Evolutionary conservation across 2,888 invertebrate genomes (phyloP), one percentile per base, ranked within the genome.

Genomic region (Pristionchus arcanus): DNA sequence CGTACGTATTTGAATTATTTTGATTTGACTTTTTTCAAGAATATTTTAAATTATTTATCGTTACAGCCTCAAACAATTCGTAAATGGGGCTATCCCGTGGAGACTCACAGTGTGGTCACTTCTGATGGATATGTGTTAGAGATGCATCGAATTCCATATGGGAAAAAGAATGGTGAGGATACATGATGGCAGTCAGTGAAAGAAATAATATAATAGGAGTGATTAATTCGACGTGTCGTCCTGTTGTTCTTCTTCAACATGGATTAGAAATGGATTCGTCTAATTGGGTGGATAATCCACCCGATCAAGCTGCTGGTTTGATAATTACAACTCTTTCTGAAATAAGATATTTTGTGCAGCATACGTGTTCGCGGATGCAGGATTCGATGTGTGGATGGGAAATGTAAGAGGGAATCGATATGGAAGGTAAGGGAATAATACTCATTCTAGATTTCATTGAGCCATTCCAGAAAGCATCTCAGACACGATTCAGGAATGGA

Each of bases 371-470:
- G 94, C 95, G n/a, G 95, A 94, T 96, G 94, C 95, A 96, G 96
- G 97, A 96, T 90, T 97, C 96, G 96, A 96, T 97, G 94, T 96
- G 96, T 98, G 98, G 98, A 93, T 98, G 92, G 97, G 97, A 1
- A 98, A 98, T 95, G 92, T 93, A n/a, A 96, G 98, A 92, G 98
- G 98, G 0, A 98, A 97, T 94, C 97, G 96, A 0, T 97, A 97
- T 94, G 97, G 97, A 1, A 96, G 96, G 93, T 85, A 21, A 85
- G 34, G 5, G 49, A 25, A 7, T 28, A 16, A 28, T 2, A 28
- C 15, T 28, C 63, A 28, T 42, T 15, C 21, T 11, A 7, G 15
- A 31, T 34, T 0, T 66, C 63, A 66, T 63, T 15, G 37, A 13
- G 2, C 7, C 55, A 55, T 85, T 34, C 13, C 55, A 85, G 84